Conservation (phyloP, 2,797 vertebrate genomes). For the Mormyrus hasselquistii region DNA sequence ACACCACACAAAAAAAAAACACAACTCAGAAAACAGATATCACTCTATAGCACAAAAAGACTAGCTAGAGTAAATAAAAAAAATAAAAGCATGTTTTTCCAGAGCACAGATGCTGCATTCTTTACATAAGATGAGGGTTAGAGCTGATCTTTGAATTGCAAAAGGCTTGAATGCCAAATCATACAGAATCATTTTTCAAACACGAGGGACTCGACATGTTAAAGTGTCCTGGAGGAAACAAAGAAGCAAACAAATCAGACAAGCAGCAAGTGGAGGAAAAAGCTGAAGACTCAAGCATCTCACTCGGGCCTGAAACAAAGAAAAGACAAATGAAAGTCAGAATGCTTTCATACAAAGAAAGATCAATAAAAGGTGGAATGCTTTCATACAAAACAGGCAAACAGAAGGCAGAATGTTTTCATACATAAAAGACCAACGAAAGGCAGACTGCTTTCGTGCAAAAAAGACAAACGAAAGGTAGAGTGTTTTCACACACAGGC, state of each 20-base stretch:
- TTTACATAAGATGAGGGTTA: background rate
- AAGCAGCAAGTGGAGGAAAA: background rate
- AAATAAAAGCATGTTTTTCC: background rate
- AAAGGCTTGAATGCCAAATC: background rate
- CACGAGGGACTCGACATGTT: background rate
- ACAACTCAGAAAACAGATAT: background rate
- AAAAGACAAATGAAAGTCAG: background rate
- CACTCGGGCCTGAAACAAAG: background rate
- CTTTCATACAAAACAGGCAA: background rate
- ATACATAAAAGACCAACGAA: background rate
- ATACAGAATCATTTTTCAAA: background rate
- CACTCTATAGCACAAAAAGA: background rate
- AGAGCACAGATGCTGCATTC: background rate
- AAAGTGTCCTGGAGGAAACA: background rate
- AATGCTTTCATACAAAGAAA: background rate
- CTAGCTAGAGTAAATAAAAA: background rate
- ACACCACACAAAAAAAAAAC: background rate
- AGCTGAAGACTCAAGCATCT: background rate
- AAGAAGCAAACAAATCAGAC: background rate
- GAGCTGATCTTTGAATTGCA: background rate
- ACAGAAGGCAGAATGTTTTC: background rate
- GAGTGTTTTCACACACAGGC: background rate
- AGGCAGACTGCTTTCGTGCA: background rate
- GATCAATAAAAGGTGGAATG: background rate
- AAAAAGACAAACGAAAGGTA: background rate